phyloP scores from a whole-genome alignment of 2,113 vertebrate genomes.

The Mormyrus iriodes region DNA sequence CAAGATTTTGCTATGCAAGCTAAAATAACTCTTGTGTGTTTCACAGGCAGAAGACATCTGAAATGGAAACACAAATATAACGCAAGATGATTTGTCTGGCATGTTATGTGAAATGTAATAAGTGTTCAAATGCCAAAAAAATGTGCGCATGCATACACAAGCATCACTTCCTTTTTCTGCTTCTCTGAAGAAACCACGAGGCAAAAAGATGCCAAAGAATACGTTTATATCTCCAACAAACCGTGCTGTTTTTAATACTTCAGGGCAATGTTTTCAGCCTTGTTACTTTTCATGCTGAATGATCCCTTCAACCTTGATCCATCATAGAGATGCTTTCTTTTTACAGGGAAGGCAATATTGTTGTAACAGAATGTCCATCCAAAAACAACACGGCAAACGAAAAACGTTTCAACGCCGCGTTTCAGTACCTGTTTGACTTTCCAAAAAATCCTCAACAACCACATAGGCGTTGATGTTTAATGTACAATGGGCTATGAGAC shows the following conservation, averaged over 20 bases:
- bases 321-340: conserved; percentile 45
- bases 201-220: background rate
- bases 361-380: conserved; percentile 38
- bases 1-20: background rate
- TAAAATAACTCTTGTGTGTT: background rate
- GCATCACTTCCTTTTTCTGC: background rate
- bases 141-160: background rate
- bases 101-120: background rate
- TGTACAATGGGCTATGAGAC: conserved; percentile 14
- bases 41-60: background rate
- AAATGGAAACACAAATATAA: background rate
- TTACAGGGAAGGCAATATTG: conserved; percentile 44
- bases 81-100: background rate
- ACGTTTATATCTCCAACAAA: background rate
- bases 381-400: conserved; percentile 40
- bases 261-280: conserved; percentile 31
- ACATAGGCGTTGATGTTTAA: conserved; percentile 9
- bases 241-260: conserved; percentile 25
- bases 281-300: conserved; percentile 39
- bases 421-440: conserved; percentile 12
- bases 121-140: background rate
- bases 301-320: conserved; percentile 40
- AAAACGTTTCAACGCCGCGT: conserved; percentile 38
- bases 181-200: background rate
- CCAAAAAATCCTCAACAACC: conserved; percentile 3